Percentiles rank a stretch among this genome's conserved stretches.
Evolutionary conservation across 2,888 invertebrate species (phyloP).

Genomic region (Orthosia incerta): DNA sequence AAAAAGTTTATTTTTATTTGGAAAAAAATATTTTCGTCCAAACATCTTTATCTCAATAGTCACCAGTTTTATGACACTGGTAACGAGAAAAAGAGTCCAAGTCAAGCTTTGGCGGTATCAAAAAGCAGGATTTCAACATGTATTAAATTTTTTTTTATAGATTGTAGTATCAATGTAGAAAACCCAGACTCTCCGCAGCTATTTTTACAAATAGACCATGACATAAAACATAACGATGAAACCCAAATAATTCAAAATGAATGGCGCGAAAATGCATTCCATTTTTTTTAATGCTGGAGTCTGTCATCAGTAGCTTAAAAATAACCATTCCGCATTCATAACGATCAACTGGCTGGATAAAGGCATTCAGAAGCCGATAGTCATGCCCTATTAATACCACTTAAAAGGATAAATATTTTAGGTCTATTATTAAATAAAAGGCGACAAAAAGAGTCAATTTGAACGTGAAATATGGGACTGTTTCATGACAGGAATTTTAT

Average conservation of each 20-base stretch:
- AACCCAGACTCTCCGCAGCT: too few species aligned
- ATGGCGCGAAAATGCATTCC: background rate
- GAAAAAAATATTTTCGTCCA: too few species aligned
- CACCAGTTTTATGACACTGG: too few species aligned
- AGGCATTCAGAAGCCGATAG: constrained; percentile 3
- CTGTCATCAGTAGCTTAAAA: constrained; percentile 5
- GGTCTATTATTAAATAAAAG: background rate
- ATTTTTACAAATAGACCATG: background rate
- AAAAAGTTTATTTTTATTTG: too few species aligned
- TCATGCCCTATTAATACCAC: constrained; percentile 44
- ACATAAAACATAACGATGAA: background rate
- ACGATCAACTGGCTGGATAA: background rate
- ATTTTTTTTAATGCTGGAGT: background rate
- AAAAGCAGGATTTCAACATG: too few species aligned
- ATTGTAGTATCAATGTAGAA: background rate
- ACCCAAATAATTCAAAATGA: background rate
- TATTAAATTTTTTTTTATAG: too few species aligned
- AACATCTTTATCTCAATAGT: too few species aligned
- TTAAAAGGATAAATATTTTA: constrained; percentile 23
- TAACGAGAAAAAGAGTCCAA: too few species aligned
- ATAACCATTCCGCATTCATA: constrained; percentile 31
- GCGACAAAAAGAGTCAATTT: background rate
- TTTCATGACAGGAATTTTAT: background rate
- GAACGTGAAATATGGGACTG: background rate
- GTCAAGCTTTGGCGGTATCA: too few species aligned